Conservation (phyloP, 2,888 invertebrate species). For the Stictocephala bisonia region DNA sequence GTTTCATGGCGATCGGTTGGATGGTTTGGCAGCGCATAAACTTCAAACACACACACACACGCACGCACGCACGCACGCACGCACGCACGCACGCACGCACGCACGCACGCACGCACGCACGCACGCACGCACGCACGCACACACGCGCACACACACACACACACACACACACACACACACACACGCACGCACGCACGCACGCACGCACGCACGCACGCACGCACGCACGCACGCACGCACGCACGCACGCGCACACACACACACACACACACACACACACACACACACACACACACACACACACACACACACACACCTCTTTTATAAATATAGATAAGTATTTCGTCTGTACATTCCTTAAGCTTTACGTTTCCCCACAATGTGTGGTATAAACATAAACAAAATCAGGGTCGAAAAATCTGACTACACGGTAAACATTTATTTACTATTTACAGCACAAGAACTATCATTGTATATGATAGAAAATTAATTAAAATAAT, state of each 20-base stretch:
- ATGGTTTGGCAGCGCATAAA: too few species aligned
- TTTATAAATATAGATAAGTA: neutral
- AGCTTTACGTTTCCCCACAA: too few species aligned
- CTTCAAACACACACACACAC: too few species aligned
- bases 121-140: neutral
- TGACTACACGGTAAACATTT: too few species aligned
- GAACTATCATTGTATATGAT: too few species aligned
- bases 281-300: neutral
- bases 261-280: constrained; percentile 6
- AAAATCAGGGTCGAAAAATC: too few species aligned
- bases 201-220: neutral
- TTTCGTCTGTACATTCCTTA: neutral
- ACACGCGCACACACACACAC: neutral
- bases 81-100: neutral
- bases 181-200: neutral
- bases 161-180: constrained; percentile 13
- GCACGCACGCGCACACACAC: neutral
- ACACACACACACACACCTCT: too few species aligned
- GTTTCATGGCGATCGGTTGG: too few species aligned
- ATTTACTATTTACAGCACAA: too few species aligned
- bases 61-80: neutral
- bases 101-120: neutral
- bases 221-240: neutral
- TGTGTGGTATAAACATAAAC: too few species aligned
- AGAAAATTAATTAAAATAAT: too few species aligned